Percentiles rank a stretch among this genome's conserved stretches.
phyloP scores from a whole-genome alignment of 2,113 vertebrate species.

The Brachypodius melanocephalos region DNA sequence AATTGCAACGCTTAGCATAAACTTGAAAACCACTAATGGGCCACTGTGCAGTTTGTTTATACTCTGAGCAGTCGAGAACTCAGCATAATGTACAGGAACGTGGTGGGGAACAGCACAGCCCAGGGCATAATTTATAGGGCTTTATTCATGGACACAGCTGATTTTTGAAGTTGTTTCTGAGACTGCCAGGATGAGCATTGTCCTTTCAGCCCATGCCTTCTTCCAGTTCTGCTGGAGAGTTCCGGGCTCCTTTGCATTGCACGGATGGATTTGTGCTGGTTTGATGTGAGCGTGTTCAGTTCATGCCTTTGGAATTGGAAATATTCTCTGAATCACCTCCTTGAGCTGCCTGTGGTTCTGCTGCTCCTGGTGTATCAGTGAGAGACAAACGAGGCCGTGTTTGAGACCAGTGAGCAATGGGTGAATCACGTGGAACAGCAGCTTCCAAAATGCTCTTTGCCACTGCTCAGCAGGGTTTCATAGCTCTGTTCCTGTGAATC shows the following conservation, averaged over 20 bases:
- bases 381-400: not conserved
- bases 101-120: not conserved
- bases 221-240: not conserved
- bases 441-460: not conserved
- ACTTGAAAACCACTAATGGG: constrained; percentile 69
- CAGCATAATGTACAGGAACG: not conserved
- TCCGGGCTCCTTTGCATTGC: accelerated
- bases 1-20: constrained; percentile 56
- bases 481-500: not conserved
- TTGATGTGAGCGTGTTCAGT: accelerated
- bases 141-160: not conserved
- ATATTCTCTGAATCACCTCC: not conserved
- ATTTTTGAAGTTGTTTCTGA: not conserved
- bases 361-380: accelerated
- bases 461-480: accelerated
- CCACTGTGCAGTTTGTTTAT: constrained; percentile 56
- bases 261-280: not conserved
- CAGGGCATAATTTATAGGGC: not conserved
- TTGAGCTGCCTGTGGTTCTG: not conserved
- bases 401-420: not conserved
- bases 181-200: not conserved
- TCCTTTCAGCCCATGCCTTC: not conserved
- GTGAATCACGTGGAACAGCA: not conserved
- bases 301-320: not conserved
- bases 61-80: constrained; percentile 16